A percentile compares a stretch with the other conserved stretches of the same genome.
Evolutionary conservation across 2,888 invertebrate genomes (phyloP).

Genomic region (Nowickia ferox): DNA sequence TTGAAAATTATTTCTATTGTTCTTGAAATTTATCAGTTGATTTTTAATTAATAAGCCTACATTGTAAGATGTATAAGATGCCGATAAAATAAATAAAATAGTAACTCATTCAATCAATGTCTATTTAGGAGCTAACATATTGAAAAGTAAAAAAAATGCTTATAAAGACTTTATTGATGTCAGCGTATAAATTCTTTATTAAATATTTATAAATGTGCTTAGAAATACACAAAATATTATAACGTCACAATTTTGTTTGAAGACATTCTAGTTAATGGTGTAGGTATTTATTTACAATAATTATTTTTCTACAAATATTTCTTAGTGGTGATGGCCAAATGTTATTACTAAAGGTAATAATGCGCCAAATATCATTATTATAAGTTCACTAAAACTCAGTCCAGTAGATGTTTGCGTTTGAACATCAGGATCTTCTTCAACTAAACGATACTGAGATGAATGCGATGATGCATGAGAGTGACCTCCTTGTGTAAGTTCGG

Average conservation of each 20-base stretch:
- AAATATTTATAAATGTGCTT: neutral
- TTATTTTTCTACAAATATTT: neutral
- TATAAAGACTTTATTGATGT: neutral
- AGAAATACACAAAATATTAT: constrained; percentile 11
- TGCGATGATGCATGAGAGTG: constrained; percentile 77
- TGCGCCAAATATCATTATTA: constrained; percentile 93
- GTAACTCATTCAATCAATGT: too few species aligned
- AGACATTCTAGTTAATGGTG: constrained; percentile 4
- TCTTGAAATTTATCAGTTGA: too few species aligned
- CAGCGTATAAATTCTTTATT: constrained; percentile 9
- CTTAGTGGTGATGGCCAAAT: constrained; percentile 93
- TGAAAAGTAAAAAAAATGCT: neutral
- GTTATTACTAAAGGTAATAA: constrained; percentile 94
- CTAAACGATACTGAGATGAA: constrained; percentile 75
- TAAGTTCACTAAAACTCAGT: constrained; percentile 90
- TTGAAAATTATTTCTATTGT: too few species aligned
- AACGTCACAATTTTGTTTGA: neutral
- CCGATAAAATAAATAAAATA: too few species aligned
- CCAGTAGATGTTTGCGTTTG: constrained; percentile 80
- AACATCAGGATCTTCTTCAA: constrained; percentile 78
- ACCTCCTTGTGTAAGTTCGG: constrained; percentile 91
- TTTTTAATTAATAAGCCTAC: too few species aligned
- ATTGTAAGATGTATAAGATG: too few species aligned
- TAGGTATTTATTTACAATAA: constrained; percentile 32
- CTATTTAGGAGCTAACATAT: too few species aligned